Base-by-base conservation (phyloP, 2,888 invertebrate genomes). In the Oscheius myriophilus region DNA sequence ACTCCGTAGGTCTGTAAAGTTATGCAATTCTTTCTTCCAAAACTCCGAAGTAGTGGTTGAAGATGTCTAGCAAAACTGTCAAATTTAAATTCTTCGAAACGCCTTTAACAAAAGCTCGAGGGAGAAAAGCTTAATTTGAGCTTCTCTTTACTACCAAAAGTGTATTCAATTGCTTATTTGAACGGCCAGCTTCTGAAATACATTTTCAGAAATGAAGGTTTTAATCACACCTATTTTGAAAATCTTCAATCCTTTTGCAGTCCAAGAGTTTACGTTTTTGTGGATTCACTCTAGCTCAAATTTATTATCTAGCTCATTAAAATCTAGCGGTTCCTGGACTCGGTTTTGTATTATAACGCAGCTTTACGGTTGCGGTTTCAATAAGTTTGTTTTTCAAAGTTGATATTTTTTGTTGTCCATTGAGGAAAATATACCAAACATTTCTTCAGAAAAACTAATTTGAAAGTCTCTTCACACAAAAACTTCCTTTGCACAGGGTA, bases 121-220 rank as follows among this genome's bases (percentile, higher is more conserved):
- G 45, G 6, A 63, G 54, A 23, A 63, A 53, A 42, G 52, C 51
- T 1, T 63, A 53, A 43, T 63, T 63, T 2, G 53, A 41, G 21
- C 42, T 43, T 33, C 52, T 63, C 18, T 53, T 25, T 2, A 53
- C 4, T 14, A 23, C n/a, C 1, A 63, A 7, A 1, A 42, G 39
- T 3, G n/a, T 63, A 2, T 41, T 39, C 11, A 53, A 21, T 25
- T 63, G 53, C 18, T 63, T 53, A 14, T 52, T 53, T 21, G 39
- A 52, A 12, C n/a, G 42, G 3, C n/a, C 11, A 23, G 46, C 18
- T 46, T 61, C 61, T 61, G 43, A 45, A 61, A 16, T 21, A 9
- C 3, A 6, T 33, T 33, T 33, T 33, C 33, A 3, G 3, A 6
- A 33, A 6, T 33, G 14, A 4, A 21, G 53, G 0, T 54, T 54